These are phyloP conservation scores for Epirrhoe tristata DNA, from an alignment of 2,888 invertebrate species.

Conservation along the genomic window DNA sequence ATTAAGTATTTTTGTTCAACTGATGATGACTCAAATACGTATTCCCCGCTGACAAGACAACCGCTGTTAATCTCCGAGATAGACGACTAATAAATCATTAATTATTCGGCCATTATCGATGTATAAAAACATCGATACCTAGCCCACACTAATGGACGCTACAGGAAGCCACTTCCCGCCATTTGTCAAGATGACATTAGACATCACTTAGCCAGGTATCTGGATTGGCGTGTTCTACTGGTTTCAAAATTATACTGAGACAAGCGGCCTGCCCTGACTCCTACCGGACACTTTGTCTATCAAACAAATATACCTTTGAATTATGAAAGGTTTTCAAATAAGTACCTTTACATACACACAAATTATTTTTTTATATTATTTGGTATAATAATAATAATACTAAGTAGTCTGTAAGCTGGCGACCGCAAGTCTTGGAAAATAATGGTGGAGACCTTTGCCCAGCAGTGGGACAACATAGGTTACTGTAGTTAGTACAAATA, in stretches of 20 bases:
- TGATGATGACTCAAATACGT: conserved; percentile 30
- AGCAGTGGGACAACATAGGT: too few species aligned
- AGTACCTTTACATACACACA: too few species aligned
- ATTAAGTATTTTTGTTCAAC: background rate
- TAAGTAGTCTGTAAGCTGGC: too few species aligned
- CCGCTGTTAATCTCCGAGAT: conserved; percentile 54
- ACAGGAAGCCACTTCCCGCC: conserved; percentile 77
- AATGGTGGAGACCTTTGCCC: too few species aligned
- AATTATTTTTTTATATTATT: too few species aligned
- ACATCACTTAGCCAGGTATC: conserved; percentile 77
- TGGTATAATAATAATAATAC: too few species aligned
- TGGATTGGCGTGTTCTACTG: conserved; percentile 42
- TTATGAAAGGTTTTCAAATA: too few species aligned
- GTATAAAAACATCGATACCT: conserved; percentile 56
- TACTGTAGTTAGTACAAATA: too few species aligned
- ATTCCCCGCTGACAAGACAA: conserved; percentile 49
- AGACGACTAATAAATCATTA: conserved; percentile 59
- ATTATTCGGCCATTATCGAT: conserved; percentile 60
- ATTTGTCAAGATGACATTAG: conserved; percentile 82
- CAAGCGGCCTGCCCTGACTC: background rate
- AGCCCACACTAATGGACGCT: conserved; percentile 69
- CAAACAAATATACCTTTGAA: too few species aligned
- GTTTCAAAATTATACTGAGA: background rate
- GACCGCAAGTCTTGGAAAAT: too few species aligned
- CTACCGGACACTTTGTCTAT: too few species aligned